Conservation (phyloP, 2,113 vertebrate genomes). For the Ailuropoda melanoleuca region DNA sequence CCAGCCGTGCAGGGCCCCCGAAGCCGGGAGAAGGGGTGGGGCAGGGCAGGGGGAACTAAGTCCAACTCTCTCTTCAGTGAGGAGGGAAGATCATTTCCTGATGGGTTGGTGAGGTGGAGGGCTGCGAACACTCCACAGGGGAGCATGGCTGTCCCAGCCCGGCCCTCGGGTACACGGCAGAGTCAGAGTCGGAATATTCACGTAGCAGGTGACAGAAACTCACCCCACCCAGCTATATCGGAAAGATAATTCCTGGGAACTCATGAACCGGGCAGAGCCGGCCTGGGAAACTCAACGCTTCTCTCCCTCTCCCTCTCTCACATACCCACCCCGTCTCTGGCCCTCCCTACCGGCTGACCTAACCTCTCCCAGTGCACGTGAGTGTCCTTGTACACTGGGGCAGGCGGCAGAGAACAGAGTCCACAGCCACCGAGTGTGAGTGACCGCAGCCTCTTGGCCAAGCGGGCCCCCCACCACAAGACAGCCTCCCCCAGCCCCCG, state of each 20-base stretch:
- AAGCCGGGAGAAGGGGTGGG: no score
- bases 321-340: no score
- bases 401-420: not conserved
- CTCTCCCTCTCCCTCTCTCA: not conserved
- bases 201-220: not conserved
- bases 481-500: not conserved
- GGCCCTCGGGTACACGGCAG: not conserved
- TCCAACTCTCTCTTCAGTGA: rapidly evolving
- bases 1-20: rapidly evolving
- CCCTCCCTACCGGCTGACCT: not conserved
- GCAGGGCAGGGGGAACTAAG: not conserved
- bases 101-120: rapidly evolving
- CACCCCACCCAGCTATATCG: not conserved
- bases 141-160: not conserved
- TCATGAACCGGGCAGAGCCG: not conserved
- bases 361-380: rapidly evolving
- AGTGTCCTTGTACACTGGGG: rapidly evolving
- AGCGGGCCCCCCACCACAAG: rapidly evolving
- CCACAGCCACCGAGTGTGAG: not conserved
- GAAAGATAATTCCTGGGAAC: not conserved
- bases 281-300: no score
- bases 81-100: not conserved
- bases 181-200: not conserved
- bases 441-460: rapidly evolving
- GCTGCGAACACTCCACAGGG: not conserved